Percentiles rank a stretch among this genome's conserved stretches.
phyloP scores from a whole-genome alignment of 2,113 vertebrate genomes.

The Columba livia region DNA sequence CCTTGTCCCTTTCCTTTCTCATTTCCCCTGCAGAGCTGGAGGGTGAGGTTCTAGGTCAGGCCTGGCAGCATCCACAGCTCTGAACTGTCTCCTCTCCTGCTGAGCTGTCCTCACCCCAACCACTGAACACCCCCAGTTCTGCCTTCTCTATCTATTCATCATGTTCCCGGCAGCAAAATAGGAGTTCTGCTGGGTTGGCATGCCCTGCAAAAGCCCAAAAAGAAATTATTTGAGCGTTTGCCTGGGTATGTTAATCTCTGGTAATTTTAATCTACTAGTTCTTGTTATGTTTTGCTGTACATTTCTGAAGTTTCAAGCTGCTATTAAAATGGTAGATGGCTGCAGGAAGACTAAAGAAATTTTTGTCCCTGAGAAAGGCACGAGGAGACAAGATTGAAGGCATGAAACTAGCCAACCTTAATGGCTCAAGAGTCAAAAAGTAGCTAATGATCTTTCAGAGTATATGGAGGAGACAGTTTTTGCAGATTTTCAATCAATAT shows the following conservation, averaged over 20 bases:
- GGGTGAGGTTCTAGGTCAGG: background rate
- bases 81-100: background rate
- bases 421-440: background rate
- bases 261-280: background rate
- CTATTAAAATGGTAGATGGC: background rate
- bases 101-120: background rate
- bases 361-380: background rate
- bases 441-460: background rate
- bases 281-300: background rate
- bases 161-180: background rate
- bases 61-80: background rate
- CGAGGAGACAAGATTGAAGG: background rate
- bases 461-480: background rate
- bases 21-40: background rate
- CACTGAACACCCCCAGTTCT: background rate
- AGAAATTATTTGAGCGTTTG: background rate
- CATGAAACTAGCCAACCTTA: background rate
- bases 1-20: background rate
- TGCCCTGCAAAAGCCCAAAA: background rate
- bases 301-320: background rate
- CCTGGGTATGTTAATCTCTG: background rate
- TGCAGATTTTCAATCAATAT: background rate
- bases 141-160: background rate
- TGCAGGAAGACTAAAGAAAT: background rate
- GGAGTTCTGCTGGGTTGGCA: background rate